Conservation (phyloP, 2,888 invertebrate genomes). For the Stomorhina lunata region DNA sequence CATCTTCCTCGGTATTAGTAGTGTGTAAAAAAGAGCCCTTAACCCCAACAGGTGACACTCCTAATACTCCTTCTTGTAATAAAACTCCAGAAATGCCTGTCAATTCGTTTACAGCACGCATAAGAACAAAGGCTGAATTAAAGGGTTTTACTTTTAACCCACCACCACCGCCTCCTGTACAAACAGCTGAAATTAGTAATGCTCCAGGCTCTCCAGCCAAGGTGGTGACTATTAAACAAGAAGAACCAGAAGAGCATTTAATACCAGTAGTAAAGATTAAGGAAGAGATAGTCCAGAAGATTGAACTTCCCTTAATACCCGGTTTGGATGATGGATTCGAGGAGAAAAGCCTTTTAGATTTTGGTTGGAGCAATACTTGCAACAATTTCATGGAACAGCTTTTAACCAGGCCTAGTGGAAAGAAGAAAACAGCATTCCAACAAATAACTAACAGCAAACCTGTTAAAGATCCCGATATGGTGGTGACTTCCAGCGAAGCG, state of each 20-base stretch:
- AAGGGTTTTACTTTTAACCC: slow-evolving; percentile 82
- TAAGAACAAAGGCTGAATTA: slow-evolving; percentile 92
- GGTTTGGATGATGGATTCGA: slow-evolving; percentile 67
- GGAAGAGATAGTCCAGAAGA: slow-evolving; percentile 34
- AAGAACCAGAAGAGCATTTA: slow-evolving; percentile 40
- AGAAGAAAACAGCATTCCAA: slow-evolving; percentile 57
- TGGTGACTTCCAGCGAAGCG: slow-evolving; percentile 27
- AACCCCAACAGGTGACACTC: slow-evolving; percentile 57
- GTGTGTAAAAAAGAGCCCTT: slow-evolving; percentile 68
- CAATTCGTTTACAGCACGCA: slow-evolving; percentile 83
- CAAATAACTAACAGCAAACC: slow-evolving; percentile 37
- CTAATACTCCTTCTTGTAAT: slow-evolving; percentile 8
- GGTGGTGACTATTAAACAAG: slow-evolving; percentile 47
- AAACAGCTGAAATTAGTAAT: slow-evolving; percentile 66
- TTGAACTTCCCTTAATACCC: slow-evolving; percentile 61
- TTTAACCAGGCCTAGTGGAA: slow-evolving; percentile 81
- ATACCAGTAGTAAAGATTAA: slow-evolving; percentile 60
- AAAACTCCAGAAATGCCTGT: slow-evolving; percentile 80
- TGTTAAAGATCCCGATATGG: slow-evolving; percentile 51
- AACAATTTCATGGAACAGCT: slow-evolving; percentile 90
- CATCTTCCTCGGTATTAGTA: slow-evolving; percentile 31
- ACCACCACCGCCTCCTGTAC: slow-evolving; percentile 66
- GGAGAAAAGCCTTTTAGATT: slow-evolving; percentile 69
- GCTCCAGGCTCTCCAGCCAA: background rate
- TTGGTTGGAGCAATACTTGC: slow-evolving; percentile 85